These are phyloP conservation scores for Myotis lucifugus DNA, from an alignment of 2,113 vertebrate species.

Conservation along the genomic window DNA sequence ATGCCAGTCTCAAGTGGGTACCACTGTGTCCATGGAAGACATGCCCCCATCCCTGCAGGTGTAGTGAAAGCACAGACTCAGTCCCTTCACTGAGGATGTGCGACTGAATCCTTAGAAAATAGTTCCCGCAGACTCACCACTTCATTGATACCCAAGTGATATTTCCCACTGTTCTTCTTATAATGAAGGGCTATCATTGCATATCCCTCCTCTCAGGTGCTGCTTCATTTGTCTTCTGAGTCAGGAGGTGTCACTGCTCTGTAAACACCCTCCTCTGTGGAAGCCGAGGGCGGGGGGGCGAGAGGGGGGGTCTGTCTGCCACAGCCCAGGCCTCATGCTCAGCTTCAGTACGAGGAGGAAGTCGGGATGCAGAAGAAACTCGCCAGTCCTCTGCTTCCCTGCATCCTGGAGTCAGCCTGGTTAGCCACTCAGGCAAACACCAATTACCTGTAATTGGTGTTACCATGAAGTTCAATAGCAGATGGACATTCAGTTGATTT, in stretches of 20 bases:
- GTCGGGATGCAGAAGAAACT: background rate
- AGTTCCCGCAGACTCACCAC: background rate
- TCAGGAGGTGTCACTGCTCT: conserved; percentile 33
- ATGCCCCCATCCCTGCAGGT: background rate
- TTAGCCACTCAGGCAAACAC: conserved; percentile 59
- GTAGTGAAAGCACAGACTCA: accelerated
- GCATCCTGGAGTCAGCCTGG: conserved; percentile 27
- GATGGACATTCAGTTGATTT: conserved; percentile 54
- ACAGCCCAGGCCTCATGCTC: background rate
- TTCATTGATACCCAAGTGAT: background rate
- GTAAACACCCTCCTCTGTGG: background rate
- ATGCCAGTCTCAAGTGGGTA: background rate
- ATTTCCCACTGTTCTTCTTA: conserved; percentile 42
- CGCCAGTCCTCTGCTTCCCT: background rate
- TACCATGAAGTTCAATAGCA: conserved; percentile 36
- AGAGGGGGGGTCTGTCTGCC: conserved; percentile 44
- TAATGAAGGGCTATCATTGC: conserved; percentile 39
- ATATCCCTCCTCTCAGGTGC: conserved; percentile 36
- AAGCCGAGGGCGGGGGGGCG: background rate
- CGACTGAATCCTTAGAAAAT: background rate
- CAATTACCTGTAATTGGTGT: conserved; percentile 54
- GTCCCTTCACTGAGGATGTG: background rate
- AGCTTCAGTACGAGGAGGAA: background rate
- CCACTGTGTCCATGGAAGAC: background rate
- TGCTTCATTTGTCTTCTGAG: conserved; percentile 48